Conservation (phyloP, 37 sponge, comb jelly and placozoan species). For the Aplysina aerophoba region DNA sequence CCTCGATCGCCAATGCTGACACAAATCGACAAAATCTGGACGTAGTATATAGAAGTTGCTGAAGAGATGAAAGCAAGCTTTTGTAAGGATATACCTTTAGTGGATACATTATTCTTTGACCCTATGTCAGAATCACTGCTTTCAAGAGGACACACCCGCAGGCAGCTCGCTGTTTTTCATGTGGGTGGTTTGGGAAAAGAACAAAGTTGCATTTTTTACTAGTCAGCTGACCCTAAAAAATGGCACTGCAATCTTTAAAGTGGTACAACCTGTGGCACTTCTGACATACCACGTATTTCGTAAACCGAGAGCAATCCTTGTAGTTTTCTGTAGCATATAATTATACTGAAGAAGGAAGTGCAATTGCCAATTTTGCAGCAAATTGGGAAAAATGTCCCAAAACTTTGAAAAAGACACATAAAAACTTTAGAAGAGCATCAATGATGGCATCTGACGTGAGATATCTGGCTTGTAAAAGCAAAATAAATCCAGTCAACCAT, state of each 20-base stretch:
- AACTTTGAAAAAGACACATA: constrained; percentile 6
- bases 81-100: constrained; percentile 46
- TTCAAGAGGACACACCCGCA: constrained; percentile 42
- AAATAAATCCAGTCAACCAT: too few species aligned
- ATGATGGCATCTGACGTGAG: constrained; percentile 1
- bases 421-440: constrained; percentile 7
- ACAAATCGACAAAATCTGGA: constrained; percentile 25
- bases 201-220: constrained; percentile 45
- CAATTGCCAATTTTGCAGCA: neutral
- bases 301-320: neutral
- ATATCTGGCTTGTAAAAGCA: neutral
- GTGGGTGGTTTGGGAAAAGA: constrained; percentile 56
- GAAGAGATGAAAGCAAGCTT: constrained; percentile 8
- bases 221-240: constrained; percentile 7
- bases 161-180: constrained; percentile 7
- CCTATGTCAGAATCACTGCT: constrained; percentile 25
- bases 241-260: neutral
- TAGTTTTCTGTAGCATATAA: constrained; percentile 3
- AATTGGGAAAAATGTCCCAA: neutral
- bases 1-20: constrained; percentile 40
- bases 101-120: constrained; percentile 28
- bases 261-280: constrained; percentile 21
- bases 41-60: constrained; percentile 29
- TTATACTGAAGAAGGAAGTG: neutral
- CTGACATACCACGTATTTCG: constrained; percentile 16